phyloP scores from a whole-genome alignment of 2,113 vertebrate genomes.

The Tursiops truncatus region DNA sequence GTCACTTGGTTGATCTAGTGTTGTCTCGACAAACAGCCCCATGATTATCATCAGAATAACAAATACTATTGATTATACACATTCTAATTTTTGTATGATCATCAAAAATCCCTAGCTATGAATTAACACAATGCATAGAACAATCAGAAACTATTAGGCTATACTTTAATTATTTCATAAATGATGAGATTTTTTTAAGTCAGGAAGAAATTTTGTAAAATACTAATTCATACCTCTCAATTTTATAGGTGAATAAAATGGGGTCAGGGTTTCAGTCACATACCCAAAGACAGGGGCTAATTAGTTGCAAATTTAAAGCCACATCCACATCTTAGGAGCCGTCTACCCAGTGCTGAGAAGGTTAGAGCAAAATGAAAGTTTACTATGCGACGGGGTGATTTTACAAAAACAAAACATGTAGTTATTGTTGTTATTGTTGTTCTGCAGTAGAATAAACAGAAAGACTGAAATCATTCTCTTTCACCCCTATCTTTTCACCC shows the following conservation, averaged over 20 bases:
- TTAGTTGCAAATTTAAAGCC: neutral
- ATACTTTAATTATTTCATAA: neutral
- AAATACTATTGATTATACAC: neutral
- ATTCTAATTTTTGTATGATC: neutral
- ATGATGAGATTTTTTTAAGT: neutral
- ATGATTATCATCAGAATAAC: neutral
- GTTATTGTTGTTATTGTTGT: neutral
- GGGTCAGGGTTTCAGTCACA: neutral
- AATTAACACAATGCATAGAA: neutral
- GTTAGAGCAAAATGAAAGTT: neutral
- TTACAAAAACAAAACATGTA: neutral
- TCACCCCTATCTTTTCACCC: neutral
- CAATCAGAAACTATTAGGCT: neutral
- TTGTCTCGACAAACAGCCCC: neutral
- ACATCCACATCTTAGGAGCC: neutral
- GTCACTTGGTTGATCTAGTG: neutral
- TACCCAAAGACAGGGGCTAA: neutral
- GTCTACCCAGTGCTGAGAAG: neutral
- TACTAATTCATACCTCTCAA: neutral
- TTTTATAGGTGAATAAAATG: neutral
- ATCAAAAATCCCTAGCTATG: neutral
- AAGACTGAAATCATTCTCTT: neutral
- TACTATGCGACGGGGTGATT: fast-evolving
- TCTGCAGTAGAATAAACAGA: neutral
- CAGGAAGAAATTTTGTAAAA: neutral